These are phyloP conservation scores for Charina bottae DNA, from an alignment of 2,113 vertebrate genomes.

Conservation along the genomic window DNA sequence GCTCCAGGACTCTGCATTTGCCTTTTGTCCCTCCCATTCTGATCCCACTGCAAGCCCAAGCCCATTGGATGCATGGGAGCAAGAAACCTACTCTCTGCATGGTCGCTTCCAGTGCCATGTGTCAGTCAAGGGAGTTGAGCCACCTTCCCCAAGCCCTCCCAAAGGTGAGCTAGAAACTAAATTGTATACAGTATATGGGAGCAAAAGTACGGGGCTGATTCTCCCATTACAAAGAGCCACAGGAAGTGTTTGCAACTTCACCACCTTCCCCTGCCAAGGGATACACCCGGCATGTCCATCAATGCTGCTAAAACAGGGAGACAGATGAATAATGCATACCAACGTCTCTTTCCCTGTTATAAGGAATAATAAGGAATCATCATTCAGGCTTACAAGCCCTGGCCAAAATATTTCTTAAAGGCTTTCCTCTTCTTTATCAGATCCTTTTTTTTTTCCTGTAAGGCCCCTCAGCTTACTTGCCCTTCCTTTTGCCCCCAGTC, in stretches of 20 bases:
- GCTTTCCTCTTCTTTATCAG: background rate
- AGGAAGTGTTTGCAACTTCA: background rate
- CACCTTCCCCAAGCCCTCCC: background rate
- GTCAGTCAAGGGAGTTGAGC: background rate
- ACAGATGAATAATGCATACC: background rate
- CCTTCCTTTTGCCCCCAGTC: background rate
- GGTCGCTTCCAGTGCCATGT: background rate
- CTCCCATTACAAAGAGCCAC: background rate
- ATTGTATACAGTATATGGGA: background rate
- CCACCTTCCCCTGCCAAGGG: background rate
- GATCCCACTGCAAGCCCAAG: background rate
- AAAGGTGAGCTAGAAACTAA: background rate
- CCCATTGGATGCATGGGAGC: background rate
- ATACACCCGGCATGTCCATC: background rate
- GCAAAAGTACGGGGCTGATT: background rate
- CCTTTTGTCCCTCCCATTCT: background rate
- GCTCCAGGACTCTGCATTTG: slow-evolving; percentile 33
- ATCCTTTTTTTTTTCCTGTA: background rate
- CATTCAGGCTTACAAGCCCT: background rate
- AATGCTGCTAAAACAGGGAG: background rate
- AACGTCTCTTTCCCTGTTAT: background rate
- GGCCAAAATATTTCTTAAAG: background rate
- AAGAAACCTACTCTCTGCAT: background rate
- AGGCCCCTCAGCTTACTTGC: background rate
- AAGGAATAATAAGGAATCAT: background rate